Percentiles rank a stretch among this genome's conserved stretches.
These are phyloP conservation scores for Serilophus lunatus DNA, from an alignment of 2,113 vertebrate species.

Conservation along the genomic window DNA sequence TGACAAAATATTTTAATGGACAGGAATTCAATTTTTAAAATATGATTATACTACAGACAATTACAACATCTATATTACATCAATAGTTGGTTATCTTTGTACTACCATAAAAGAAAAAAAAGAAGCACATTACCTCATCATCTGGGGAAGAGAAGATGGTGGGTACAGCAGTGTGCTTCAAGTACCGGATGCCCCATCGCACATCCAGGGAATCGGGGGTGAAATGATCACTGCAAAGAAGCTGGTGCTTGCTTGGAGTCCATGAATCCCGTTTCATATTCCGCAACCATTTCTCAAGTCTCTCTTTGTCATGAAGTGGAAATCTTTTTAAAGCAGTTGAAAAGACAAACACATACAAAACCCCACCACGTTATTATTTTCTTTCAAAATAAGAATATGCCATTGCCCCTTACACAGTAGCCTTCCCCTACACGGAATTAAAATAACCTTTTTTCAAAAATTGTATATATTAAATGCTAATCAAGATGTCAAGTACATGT, in stretches of 20 bases:
- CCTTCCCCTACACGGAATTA: background rate
- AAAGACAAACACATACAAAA: background rate
- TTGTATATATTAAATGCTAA: background rate
- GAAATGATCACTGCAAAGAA: constrained; percentile 87
- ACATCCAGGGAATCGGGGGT: constrained; percentile 85
- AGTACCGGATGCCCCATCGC: constrained; percentile 87
- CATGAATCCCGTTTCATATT: constrained; percentile 84
- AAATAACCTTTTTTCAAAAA: background rate
- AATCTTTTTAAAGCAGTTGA: constrained; percentile 71
- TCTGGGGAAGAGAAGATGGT: constrained; percentile 79
- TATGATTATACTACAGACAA: background rate
- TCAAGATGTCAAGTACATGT: background rate
- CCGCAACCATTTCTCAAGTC: constrained; percentile 84
- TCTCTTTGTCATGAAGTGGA: constrained; percentile 82
- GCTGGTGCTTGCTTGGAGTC: constrained; percentile 87
- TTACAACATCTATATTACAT: background rate
- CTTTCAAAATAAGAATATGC: background rate
- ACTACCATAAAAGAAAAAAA: background rate
- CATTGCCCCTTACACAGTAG: background rate
- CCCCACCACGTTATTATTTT: fast-evolving
- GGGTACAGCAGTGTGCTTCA: constrained; percentile 83
- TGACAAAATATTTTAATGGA: background rate
- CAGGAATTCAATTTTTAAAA: background rate
- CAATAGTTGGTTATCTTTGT: background rate
- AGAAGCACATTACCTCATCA: constrained; percentile 65